Evolutionary conservation across 2,888 invertebrate species (phyloP).

Genomic region (Dynastes maya): DNA sequence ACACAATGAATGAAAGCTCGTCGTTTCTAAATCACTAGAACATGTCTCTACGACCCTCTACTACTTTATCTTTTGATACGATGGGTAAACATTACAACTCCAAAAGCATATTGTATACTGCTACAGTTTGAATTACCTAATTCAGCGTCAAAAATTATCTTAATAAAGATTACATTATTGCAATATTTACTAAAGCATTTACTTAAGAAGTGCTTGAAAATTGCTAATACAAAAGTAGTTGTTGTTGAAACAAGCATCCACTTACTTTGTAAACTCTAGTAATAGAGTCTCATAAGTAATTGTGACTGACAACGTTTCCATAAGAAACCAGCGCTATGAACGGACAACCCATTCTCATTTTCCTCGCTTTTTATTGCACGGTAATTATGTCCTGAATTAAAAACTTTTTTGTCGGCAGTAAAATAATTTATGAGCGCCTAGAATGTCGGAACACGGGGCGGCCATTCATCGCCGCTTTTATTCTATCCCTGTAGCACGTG

Average conservation of each 20-base stretch:
- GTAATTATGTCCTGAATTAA: slow-evolving; percentile 49
- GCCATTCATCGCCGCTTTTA: slow-evolving; percentile 49
- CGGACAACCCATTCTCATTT: slow-evolving; percentile 30
- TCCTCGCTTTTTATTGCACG: slow-evolving; percentile 43
- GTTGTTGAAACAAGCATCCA: neutral
- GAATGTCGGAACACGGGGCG: slow-evolving; percentile 31
- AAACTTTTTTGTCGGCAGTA: slow-evolving; percentile 53
- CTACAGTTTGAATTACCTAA: too few species aligned
- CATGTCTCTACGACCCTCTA: too few species aligned
- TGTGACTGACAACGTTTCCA: slow-evolving; percentile 1
- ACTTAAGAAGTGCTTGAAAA: too few species aligned
- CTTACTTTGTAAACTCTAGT: neutral
- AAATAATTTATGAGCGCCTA: slow-evolving; percentile 53
- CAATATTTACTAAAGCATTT: too few species aligned
- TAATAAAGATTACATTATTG: too few species aligned
- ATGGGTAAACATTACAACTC: too few species aligned
- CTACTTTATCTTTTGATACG: too few species aligned
- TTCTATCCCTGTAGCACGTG: slow-evolving; percentile 55
- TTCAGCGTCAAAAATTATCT: too few species aligned
- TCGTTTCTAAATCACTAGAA: too few species aligned
- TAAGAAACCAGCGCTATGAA: neutral
- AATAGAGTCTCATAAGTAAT: slow-evolving; percentile 13
- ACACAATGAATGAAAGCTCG: too few species aligned
- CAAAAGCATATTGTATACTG: too few species aligned
- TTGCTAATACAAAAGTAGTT: neutral